Evolutionary conservation across 2,888 invertebrate genomes (phyloP), one percentile per base, ranked within the genome.

Genomic region (Girardia tigrina): DNA sequence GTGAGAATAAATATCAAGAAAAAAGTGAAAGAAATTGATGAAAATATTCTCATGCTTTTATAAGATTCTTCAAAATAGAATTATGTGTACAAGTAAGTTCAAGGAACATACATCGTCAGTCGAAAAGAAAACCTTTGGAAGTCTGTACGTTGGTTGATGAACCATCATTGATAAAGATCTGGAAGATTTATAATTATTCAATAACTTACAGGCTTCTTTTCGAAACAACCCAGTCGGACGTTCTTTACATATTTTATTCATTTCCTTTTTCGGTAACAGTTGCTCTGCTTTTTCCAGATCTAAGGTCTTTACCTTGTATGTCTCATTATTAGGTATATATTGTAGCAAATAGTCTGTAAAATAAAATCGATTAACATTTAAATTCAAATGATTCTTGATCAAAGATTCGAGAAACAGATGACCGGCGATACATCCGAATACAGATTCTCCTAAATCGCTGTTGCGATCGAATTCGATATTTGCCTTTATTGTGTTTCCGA

Each of bases 381-480:
- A 20, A 8, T 4, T 8, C 56, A 56, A 20, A 2, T 56, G n/a
- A n/a, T 56, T 56, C 4, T 6, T n/a, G 23, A 56, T 56, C 23
- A 56, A 56, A 6, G n/a, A 20, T 2, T 56, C n/a, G 23, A 12
- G 23, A n/a, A 56, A 56, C 23, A 23, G n/a, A 56, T 56, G 56
- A 6, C 23, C 23, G 6, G 56, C 56, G 6, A 20, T 4, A 56
- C 56, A 56, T 4, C 56, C 56, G 6, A 56, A 8, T n/a, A 56
- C 56, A 8, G n/a, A 56, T 56, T 56, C 56, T 12, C 56, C 56
- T 20, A 20, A 56, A 8, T 2, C 2, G n/a, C 4, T 8, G 4
- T 56, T 23, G n/a, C 23, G n/a, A 56, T 56, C 56, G 23, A 56
- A 56, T 56, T 56, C 56, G n/a, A 56, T 56, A 23, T 56, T 56